These are phyloP conservation scores for Drosophila flavopinicola DNA, from an alignment of 2,888 invertebrate genomes.

Conservation along the genomic window DNA sequence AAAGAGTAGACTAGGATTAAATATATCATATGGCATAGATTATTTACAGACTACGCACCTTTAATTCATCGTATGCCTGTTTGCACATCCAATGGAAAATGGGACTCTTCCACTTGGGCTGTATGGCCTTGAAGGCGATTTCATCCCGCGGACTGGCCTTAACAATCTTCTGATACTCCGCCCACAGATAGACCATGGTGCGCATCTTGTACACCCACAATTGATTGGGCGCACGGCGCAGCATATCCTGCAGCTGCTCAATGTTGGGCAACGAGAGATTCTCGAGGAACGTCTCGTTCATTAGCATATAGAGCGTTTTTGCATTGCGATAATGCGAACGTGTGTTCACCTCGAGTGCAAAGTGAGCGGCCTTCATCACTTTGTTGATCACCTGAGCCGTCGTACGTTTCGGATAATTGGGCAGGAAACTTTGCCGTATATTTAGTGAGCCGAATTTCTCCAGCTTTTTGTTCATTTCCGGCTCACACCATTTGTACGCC, in stretches of 20 bases:
- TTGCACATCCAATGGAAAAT: constrained; percentile 62
- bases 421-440: constrained; percentile 30
- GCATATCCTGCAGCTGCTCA: constrained; percentile 47
- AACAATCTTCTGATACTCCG: constrained; percentile 32
- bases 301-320: constrained; percentile 36
- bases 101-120: constrained; percentile 35
- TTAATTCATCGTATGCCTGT: constrained; percentile 56
- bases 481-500: constrained; percentile 59
- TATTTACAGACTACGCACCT: constrained; percentile 36
- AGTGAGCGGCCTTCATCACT: constrained; percentile 27
- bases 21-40: background rate
- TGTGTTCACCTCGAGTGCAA: constrained; percentile 31
- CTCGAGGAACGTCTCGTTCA: constrained; percentile 47
- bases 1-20: background rate
- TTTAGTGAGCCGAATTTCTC: constrained; percentile 23
- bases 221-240: constrained; percentile 51
- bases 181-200: constrained; percentile 53
- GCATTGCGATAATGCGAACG: constrained; percentile 15
- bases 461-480: constrained; percentile 39
- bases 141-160: background rate
- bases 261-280: constrained; percentile 23
- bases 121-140: background rate
- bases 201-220: constrained; percentile 62
- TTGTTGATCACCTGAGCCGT: constrained; percentile 1
- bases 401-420: background rate